Conservation (phyloP, 2,888 invertebrate species). For the Caenorhabditis sp. region DNA sequence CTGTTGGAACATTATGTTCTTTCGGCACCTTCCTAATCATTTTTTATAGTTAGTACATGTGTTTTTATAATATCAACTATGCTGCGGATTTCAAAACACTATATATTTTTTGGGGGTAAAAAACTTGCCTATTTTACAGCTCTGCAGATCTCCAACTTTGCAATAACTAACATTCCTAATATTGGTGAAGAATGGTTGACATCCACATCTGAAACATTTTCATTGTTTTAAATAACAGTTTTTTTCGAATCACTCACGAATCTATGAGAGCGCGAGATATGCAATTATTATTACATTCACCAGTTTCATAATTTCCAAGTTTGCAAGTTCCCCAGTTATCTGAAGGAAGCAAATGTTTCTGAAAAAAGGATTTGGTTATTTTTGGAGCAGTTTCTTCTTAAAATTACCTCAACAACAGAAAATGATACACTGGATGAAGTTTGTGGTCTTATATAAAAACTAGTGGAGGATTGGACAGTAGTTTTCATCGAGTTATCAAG, state of each 20-base stretch:
- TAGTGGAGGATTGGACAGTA: slow-evolving; percentile 1
- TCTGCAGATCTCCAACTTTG: slow-evolving; percentile 9
- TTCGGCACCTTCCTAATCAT: too few species aligned
- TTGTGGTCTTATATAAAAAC: slow-evolving; percentile 7
- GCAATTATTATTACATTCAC: slow-evolving; percentile 18
- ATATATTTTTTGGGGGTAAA: too few species aligned
- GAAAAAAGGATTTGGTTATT: background rate
- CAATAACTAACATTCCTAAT: slow-evolving; percentile 1
- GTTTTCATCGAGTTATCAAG: slow-evolving; percentile 10
- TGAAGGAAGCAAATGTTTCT: slow-evolving; percentile 28
- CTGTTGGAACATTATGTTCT: too few species aligned
- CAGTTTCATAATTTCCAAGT: background rate
- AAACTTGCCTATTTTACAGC: slow-evolving; percentile 3
- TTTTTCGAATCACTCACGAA: background rate
- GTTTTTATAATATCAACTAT: too few species aligned
- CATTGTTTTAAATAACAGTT: too few species aligned
- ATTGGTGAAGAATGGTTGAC: slow-evolving; percentile 28
- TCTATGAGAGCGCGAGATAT: background rate
- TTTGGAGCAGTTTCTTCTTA: background rate
- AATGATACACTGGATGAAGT: slow-evolving; percentile 12
- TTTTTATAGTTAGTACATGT: too few species aligned
- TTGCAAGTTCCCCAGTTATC: slow-evolving; percentile 42
- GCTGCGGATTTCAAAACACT: background rate
- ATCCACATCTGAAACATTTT: slow-evolving; percentile 26
- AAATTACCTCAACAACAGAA: slow-evolving; percentile 18